phyloP scores from a whole-genome alignment of 2,113 vertebrate species.

The Madoqua kirkii region DNA sequence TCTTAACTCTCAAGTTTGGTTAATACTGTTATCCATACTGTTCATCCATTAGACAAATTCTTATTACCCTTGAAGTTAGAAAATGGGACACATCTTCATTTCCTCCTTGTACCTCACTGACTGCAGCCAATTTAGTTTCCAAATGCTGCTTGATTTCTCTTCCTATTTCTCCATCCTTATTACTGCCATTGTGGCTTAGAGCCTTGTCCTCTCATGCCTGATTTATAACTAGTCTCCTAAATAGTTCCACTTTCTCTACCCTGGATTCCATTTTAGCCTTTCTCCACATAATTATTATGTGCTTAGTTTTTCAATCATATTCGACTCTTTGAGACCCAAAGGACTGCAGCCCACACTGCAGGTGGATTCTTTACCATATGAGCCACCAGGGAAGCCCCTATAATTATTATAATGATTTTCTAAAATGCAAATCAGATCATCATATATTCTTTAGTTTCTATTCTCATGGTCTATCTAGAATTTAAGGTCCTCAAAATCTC shows the following conservation, averaged over 20 bases:
- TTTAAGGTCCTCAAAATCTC: not conserved
- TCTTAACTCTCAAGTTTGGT: not conserved
- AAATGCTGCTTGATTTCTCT: not conserved
- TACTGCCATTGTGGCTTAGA: not conserved
- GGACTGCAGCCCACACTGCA: not conserved
- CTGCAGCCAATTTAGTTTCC: not conserved
- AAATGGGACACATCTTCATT: not conserved
- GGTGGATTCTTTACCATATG: not conserved
- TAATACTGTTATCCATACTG: not conserved
- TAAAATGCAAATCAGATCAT: not conserved
- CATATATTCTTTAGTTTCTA: conserved; percentile 1
- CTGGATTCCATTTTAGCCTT: not conserved
- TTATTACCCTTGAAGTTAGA: not conserved
- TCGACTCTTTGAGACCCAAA: not conserved
- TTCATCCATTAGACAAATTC: conserved; percentile 2
- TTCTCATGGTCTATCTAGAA: not conserved
- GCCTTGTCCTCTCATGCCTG: not conserved
- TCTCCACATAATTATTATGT: not conserved
- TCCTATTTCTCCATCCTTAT: not conserved
- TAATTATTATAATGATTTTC: not conserved
- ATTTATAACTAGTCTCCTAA: not conserved
- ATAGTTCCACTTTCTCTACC: not conserved
- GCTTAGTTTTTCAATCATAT: not conserved
- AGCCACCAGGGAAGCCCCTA: not conserved
- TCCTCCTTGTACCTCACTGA: not conserved